Base-by-base conservation (phyloP, 2,797 vertebrate genomes). In the Neomorphus geoffroyi region DNA sequence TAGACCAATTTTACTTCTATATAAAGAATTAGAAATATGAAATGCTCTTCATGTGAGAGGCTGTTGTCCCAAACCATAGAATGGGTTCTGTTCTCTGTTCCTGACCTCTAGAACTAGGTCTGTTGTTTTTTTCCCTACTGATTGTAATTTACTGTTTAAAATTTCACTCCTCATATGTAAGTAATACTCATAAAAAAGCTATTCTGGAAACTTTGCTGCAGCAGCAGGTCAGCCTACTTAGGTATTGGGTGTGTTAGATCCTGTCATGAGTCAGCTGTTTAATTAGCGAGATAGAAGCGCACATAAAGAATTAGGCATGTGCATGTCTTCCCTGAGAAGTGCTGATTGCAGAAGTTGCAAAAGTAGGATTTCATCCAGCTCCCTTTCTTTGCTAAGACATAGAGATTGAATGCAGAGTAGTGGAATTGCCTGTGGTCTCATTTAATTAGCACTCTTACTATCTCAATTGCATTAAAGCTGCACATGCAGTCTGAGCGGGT, bases 401-500 rank as follows among this genome's bases (percentile, higher is more conserved):
- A 0, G 4, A 24, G 70, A 35, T 6, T 12, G 64, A 57, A 17
- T 13, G 37, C 18, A 14, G 43, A 24, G 35, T 10, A 23, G 32
- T 37, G 35, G 62, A n/a, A 43, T 37, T 51, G 64, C 51, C 57
- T 3, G 1, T 33, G 13, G 28, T 54, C 60, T 43, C 45, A 2
- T 41, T 58, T 19, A 48, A 28, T 71, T 50, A 53, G 45, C 30
- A 4, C 24, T 81, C 33, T 33, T 17, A 4, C 51, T 57, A 2
- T 11, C 51, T 45, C 14, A 33, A 26, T 12, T 24, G 51, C 51
- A 5, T 39, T 39, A 22, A 23, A 39, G 51, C n/a, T 22, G 58
- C 45, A 24, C 16, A 1, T 7, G 24, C 72, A 8, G 1, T 16
- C 51, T 23, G 57, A 17, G n/a, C 1, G 0, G 56, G 26, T 23